phyloP scores from a whole-genome alignment of 2,113 vertebrate genomes.

The Trachemys scripta region DNA sequence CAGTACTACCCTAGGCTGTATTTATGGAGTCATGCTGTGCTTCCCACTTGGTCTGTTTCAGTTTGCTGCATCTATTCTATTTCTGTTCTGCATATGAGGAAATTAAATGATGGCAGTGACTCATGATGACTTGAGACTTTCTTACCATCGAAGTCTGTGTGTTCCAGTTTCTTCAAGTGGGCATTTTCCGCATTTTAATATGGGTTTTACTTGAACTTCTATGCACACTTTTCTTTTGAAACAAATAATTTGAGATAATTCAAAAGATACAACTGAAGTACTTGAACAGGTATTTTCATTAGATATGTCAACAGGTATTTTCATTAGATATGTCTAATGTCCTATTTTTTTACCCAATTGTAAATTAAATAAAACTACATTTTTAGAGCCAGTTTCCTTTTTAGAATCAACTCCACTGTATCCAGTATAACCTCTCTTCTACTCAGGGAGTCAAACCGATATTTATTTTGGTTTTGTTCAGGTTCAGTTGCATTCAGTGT shows the following conservation, averaged over 20 bases:
- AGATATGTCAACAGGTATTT: not conserved
- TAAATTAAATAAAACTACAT: not conserved
- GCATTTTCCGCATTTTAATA: slow-evolving; percentile 27
- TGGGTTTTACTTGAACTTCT: slow-evolving; percentile 57
- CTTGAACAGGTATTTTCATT: slow-evolving; percentile 32
- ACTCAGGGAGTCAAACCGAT: not conserved
- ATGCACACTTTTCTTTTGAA: slow-evolving; percentile 60
- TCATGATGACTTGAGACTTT: slow-evolving; percentile 44
- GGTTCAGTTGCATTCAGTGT: not conserved
- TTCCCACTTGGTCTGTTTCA: slow-evolving; percentile 40
- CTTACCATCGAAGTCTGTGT: slow-evolving; percentile 4
- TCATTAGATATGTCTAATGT: not conserved
- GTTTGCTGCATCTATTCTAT: slow-evolving; percentile 36
- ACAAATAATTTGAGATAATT: slow-evolving; percentile 49
- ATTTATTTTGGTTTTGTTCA: not conserved
- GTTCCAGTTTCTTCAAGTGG: slow-evolving; percentile 58
- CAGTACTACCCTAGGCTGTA: not conserved
- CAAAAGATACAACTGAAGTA: slow-evolving; percentile 1
- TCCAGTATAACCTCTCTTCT: not conserved
- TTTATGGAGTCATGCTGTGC: slow-evolving; percentile 39
- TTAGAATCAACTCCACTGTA: not conserved
- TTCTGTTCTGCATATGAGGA: slow-evolving; percentile 45
- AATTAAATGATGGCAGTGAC: slow-evolving; percentile 8
- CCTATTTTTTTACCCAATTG: not conserved
- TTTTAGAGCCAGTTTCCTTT: not conserved